A percentile compares a stretch with the other conserved stretches of the same genome.
Evolutionary conservation across 2,888 invertebrate genomes (phyloP).

Genomic region (Caradrina kadenii): DNA sequence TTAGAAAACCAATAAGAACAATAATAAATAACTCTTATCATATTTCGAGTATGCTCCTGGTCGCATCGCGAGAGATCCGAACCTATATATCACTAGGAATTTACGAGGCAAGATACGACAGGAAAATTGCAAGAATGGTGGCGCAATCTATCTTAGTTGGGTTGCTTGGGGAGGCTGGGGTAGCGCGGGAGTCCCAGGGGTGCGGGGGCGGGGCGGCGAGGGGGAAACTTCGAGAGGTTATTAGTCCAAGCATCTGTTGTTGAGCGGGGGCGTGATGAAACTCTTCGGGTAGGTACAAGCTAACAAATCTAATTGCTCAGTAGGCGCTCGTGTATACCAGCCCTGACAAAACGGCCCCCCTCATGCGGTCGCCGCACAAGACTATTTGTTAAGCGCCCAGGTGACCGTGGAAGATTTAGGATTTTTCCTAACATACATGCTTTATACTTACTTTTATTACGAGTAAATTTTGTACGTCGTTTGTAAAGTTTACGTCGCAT

Average conservation of each 20-base stretch:
- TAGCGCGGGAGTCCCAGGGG: slow-evolving; percentile 73
- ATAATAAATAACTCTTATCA: slow-evolving; percentile 91
- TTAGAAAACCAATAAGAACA: slow-evolving; percentile 90
- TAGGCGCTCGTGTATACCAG: slow-evolving; percentile 86
- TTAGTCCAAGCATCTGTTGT: slow-evolving; percentile 91
- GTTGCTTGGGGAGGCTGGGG: slow-evolving; percentile 89
- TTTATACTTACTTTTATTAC: slow-evolving; percentile 58
- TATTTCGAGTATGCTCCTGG: slow-evolving; percentile 91
- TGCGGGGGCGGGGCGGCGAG: slow-evolving; percentile 80
- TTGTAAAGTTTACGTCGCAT: slow-evolving; percentile 49
- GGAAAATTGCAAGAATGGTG: slow-evolving; percentile 98
- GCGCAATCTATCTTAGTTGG: slow-evolving; percentile 97
- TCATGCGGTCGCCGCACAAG: slow-evolving; percentile 79
- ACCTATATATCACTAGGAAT: slow-evolving; percentile 96
- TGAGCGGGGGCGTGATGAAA: slow-evolving; percentile 90
- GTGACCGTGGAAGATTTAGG: slow-evolving; percentile 78
- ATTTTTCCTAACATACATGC: slow-evolving; percentile 61
- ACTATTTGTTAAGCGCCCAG: slow-evolving; percentile 85
- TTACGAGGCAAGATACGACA: slow-evolving; percentile 97
- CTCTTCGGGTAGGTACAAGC: slow-evolving; percentile 88
- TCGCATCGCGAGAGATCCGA: slow-evolving; percentile 90
- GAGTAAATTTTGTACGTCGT: slow-evolving; percentile 53
- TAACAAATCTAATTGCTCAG: slow-evolving; percentile 91
- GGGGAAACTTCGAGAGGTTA: slow-evolving; percentile 91
- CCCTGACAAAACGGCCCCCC: slow-evolving; percentile 86